These are phyloP conservation scores for Bucorvus abyssinicus DNA, from an alignment of 2,797 vertebrate genomes.

Conservation along the genomic window DNA sequence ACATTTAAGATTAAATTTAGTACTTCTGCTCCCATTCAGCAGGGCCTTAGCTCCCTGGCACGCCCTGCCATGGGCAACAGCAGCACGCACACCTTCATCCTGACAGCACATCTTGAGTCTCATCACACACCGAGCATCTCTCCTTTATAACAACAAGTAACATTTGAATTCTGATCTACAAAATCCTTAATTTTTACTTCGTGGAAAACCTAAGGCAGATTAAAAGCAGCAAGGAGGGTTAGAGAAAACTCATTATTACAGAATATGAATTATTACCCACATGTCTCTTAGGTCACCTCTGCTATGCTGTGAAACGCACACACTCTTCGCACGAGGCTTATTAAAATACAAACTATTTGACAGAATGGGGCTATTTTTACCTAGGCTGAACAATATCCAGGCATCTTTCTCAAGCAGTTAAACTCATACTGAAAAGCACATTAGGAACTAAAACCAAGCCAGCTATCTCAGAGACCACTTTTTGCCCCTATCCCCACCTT, in stretches of 20 bases:
- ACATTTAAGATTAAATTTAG: background rate
- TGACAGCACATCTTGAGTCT: fast-evolving
- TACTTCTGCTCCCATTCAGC: fast-evolving
- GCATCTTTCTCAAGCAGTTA: background rate
- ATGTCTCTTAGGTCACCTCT: background rate
- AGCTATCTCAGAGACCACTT: background rate
- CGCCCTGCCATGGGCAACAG: background rate
- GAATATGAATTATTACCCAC: constrained; percentile 32
- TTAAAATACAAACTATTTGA: constrained; percentile 26
- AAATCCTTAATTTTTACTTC: background rate
- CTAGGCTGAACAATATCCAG: background rate
- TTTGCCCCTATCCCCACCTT: background rate
- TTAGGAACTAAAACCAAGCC: background rate
- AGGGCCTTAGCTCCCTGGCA: background rate
- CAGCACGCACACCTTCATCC: background rate
- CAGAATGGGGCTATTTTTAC: constrained; percentile 49
- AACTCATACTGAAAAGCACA: background rate
- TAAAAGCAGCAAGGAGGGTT: background rate
- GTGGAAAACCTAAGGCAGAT: background rate
- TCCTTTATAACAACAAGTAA: background rate
- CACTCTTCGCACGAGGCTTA: background rate
- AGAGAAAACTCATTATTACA: constrained; percentile 16
- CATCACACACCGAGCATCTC: background rate
- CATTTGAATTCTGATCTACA: background rate
- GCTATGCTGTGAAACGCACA: background rate